Evolutionary conservation across 2,797 vertebrate species (phyloP).

Genomic region (Capromys pilorides): DNA sequence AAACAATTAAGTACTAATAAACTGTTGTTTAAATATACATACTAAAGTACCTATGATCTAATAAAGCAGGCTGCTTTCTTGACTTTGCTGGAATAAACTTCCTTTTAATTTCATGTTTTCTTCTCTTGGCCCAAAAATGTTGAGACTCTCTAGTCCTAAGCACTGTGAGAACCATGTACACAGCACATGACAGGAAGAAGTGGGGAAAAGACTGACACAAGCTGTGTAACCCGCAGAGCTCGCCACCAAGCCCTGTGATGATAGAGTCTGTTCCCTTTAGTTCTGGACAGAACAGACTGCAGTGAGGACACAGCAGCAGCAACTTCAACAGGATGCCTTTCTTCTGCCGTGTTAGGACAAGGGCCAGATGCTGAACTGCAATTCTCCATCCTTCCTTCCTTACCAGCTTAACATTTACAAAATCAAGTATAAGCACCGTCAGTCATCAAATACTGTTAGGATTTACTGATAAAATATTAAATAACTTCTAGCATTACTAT

Average conservation of each 20-base stretch:
- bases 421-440: not conserved
- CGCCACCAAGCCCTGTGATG: not conserved
- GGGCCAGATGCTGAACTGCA: not conserved
- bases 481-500: not conserved
- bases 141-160: not conserved
- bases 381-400: not conserved
- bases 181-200: not conserved
- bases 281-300: not conserved
- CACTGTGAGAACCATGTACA: not conserved
- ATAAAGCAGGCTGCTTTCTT: conserved; percentile 38
- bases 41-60: conserved; percentile 8
- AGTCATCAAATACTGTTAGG: not conserved
- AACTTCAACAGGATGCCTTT: not conserved
- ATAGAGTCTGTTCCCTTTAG: not conserved
- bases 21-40: conserved; percentile 46
- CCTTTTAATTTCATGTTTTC: not conserved
- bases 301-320: not conserved
- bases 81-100: conserved; percentile 41
- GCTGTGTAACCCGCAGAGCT: not conserved
- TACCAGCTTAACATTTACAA: not conserved
- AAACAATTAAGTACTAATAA: conserved; percentile 26
- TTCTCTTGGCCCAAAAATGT: conserved; percentile 1
- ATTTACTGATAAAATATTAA: conserved; percentile 34
- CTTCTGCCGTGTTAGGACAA: not conserved
- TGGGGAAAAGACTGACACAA: not conserved